phyloP scores from a whole-genome alignment of 1,140 invertebrate species.

The Drosophila nebulosa region DNA sequence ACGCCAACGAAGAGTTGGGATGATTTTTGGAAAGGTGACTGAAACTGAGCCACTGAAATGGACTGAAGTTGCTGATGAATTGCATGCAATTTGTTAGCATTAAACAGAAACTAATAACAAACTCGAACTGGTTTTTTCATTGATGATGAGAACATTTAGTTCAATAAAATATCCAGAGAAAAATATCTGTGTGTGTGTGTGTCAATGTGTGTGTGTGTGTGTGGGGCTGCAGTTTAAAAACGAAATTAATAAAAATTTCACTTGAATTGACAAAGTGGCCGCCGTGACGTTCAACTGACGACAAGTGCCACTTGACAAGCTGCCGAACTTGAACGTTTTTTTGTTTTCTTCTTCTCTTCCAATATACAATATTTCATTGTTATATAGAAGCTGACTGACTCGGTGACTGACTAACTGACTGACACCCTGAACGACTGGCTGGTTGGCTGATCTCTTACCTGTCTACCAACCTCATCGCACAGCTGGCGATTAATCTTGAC shows the following conservation, averaged over 20 bases:
- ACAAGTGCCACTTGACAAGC: constrained; percentile 79
- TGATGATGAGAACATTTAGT: constrained; percentile 49
- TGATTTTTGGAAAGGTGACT: neutral
- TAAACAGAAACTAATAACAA: constrained; percentile 66
- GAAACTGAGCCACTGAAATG: no score
- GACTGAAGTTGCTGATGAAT: constrained; percentile 60
- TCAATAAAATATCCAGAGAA: constrained; percentile 6
- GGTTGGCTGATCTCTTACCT: constrained; percentile 26
- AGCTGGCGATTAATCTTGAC: constrained; percentile 79
- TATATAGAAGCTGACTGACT: constrained; percentile 59
- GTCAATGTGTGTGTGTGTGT: constrained; percentile 20
- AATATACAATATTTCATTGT: constrained; percentile 68
- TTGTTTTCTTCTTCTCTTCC: constrained; percentile 41
- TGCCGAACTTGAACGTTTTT: constrained; percentile 74
- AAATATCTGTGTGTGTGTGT: constrained; percentile 15
- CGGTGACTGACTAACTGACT: constrained; percentile 29
- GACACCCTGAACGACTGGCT: constrained; percentile 10
- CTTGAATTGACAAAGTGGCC: constrained; percentile 80
- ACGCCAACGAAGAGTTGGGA: neutral
- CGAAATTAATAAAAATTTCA: constrained; percentile 80
- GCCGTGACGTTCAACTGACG: constrained; percentile 78
- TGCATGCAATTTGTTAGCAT: constrained; percentile 75
- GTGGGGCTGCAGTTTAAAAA: constrained; percentile 60
- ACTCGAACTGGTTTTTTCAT: constrained; percentile 44
- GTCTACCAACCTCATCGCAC: constrained; percentile 65